Conservation (phyloP, 2,113 vertebrate species). For the Hipposideros armiger region DNA sequence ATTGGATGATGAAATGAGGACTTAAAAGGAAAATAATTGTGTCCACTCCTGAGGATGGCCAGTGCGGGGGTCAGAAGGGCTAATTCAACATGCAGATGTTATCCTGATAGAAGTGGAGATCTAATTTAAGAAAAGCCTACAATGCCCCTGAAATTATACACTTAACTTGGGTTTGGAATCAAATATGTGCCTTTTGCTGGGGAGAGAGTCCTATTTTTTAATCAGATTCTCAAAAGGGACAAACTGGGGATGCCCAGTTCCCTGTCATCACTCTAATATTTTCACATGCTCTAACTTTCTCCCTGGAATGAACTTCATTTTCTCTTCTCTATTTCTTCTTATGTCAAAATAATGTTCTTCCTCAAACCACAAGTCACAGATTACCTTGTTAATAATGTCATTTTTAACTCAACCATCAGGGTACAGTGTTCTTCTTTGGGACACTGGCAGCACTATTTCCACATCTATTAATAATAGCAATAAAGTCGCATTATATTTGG, state of each 20-base stretch:
- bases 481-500: neutral
- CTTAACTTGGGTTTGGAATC: neutral
- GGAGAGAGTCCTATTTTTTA: neutral
- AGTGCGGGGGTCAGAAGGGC: neutral
- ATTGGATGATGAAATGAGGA: neutral
- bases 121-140: neutral
- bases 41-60: neutral
- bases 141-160: neutral
- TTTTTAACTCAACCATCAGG: neutral
- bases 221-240: neutral
- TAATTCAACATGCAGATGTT: neutral
- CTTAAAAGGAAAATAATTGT: neutral
- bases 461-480: neutral
- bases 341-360: constrained; percentile 14
- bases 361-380: neutral
- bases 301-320: neutral
- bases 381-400: neutral
- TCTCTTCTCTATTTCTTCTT: neutral
- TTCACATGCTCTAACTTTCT: neutral
- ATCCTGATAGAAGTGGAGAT: neutral
- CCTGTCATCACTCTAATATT: neutral
- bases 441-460: neutral
- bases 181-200: neutral
- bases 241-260: neutral
- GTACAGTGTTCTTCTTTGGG: neutral